Conservation (phyloP, 35 echinoderm and acorn worm species). For the Hemicentrotus pulcherrimus region DNA sequence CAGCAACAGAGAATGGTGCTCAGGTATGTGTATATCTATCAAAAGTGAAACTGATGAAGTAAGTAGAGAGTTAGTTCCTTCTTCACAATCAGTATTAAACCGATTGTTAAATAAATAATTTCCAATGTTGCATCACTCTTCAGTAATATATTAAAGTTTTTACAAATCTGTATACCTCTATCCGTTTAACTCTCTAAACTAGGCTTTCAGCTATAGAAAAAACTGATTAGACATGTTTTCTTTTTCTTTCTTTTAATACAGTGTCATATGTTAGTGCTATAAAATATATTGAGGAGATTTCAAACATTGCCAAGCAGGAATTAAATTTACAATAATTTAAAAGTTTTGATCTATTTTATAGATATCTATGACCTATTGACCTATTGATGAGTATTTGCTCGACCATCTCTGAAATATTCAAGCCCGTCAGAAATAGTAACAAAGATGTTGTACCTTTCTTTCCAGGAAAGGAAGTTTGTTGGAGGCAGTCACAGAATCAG, state of each 20-base stretch:
- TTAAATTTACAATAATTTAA: too few species aligned
- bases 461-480: constrained; percentile 73
- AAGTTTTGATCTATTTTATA: not conserved
- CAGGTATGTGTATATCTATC: constrained; percentile 48
- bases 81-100: not conserved
- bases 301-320: too few species aligned
- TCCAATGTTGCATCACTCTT: not conserved
- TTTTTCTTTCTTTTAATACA: too few species aligned
- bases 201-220: too few species aligned
- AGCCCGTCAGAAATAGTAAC: not conserved
- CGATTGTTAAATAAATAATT: not conserved
- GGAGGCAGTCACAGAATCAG: constrained; percentile 74
- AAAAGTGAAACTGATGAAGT: too few species aligned
- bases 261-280: too few species aligned
- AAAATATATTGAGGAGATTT: too few species aligned
- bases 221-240: too few species aligned
- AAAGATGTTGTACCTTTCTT: not conserved
- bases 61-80: too few species aligned
- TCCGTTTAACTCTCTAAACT: not conserved
- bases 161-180: not conserved
- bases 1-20: constrained; percentile 62
- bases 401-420: not conserved
- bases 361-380: not conserved
- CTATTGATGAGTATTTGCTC: not conserved
- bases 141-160: not conserved